Evolutionary conservation across 2,797 vertebrate species (phyloP), one percentile per base, ranked within the genome.

Genomic region (Halcyon chelicuti): DNA sequence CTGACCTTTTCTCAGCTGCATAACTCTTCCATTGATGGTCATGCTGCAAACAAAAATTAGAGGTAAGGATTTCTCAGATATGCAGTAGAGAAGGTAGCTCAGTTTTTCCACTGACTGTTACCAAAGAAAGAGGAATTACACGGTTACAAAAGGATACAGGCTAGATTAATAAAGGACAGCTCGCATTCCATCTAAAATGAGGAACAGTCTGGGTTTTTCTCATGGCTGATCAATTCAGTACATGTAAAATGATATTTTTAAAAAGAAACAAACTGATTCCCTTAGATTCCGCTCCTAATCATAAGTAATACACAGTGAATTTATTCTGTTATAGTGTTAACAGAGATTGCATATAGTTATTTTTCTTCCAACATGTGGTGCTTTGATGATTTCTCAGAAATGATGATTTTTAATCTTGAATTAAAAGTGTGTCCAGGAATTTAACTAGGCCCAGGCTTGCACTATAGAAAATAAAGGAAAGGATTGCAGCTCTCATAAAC

Each of bases 341-440:
- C 86, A 94, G 92, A 95, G 88, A 98, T 96, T 95, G 52, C 85
- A 67, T 62, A 52, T 46, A 71, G 79, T 97, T 96, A 90, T 94
- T 96, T 97, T 93, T 75, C 80, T 94, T 96, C 96, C 85, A 91
- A 81, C 86, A 79, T 92, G 88, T n/a, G 78, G 58, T 87, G 62
- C 93, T 97, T 97, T 93, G 94, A 94, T 96, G 95, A 93, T 88
- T 97, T 97, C 90, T 96, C 87, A 88, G 82, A 96, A 97, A 98
- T 97, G 87, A 93, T 76, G 71, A 91, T 95, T 97, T 98, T 97
- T 96, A 96, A 97, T 97, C 90, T 97, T 91, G 96, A 93, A 95
- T 90, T 96, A 91, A 96, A 97, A 92, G 84, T 94, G 65, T 96
- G 79, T 96, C 90, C 93, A 89, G 95, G 82, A 98, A 97, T 95